Percentiles rank a stretch among this genome's conserved stretches.
Evolutionary conservation across 2,888 invertebrate species (phyloP).

Genomic region (Agonum fuliginosum): DNA sequence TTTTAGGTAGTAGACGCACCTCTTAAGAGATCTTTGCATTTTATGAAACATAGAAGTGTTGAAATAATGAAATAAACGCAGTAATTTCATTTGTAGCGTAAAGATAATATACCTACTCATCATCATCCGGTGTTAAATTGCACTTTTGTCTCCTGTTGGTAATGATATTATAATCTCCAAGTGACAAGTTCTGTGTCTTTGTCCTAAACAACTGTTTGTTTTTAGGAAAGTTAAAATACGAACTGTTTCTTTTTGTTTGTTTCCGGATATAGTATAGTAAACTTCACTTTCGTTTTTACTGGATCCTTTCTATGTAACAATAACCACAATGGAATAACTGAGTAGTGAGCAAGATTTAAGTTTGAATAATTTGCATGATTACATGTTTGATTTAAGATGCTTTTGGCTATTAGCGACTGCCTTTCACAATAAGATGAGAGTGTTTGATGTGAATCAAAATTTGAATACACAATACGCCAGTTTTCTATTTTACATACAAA

Average conservation of each 20-base stretch:
- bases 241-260: conserved; percentile 7
- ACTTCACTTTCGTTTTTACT: conserved; percentile 25
- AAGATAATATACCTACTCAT: conserved; percentile 12
- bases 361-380: conserved; percentile 7
- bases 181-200: conserved; percentile 26
- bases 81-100: conserved; percentile 21
- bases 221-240: conserved; percentile 39
- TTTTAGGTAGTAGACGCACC: too few species aligned
- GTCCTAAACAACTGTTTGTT: conserved; percentile 23
- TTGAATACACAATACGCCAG: too few species aligned
- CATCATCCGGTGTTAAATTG: conserved; percentile 27
- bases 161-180: conserved; percentile 39
- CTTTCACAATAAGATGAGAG: not conserved
- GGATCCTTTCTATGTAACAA: not conserved
- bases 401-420: conserved; percentile 3
- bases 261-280: conserved; percentile 33
- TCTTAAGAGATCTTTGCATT: too few species aligned
- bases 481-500: too few species aligned
- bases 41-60: too few species aligned
- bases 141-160: conserved; percentile 19
- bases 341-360: not conserved
- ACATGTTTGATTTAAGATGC: not conserved
- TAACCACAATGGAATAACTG: not conserved
- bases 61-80: not conserved
- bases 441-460: not conserved